Evolutionary conservation across 2,113 vertebrate species (phyloP), one percentile per base, ranked within the genome.

Genomic region (Amazona guildingii): DNA sequence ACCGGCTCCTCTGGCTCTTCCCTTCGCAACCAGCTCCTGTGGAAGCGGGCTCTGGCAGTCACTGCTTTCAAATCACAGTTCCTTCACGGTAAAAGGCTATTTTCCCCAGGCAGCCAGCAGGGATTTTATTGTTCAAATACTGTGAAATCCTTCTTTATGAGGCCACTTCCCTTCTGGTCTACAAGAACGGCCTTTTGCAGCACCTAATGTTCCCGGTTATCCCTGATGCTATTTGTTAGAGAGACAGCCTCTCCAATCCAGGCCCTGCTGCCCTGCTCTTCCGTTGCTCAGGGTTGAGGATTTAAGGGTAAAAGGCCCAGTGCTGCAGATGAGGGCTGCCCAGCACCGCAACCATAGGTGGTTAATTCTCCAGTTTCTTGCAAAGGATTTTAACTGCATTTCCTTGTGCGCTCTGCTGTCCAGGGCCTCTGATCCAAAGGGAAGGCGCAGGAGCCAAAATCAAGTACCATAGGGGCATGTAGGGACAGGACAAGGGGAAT

Each of bases 91-190:
- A 66, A 76, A 90, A 88, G 31, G 41, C 66, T 59, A 1, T 83
- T 77, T 93, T 76, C 20, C 59, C 37, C 74, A 25, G n/a, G 59
- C 92, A 90, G 78, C 27, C 86, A 85, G 67, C 46, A 61, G 74
- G 95, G 84, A 75, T 92, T 75, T 88, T 13, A 54, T 90, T 88
- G 93, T 95, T 97, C 91, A 92, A 92, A 94, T 72, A 94, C 92
- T 95, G 91, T 92, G 94, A 95, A 96, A 95, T 91, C 86, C 92
- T 90, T 88, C 83, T 88, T 95, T 92, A 92, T 72, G 94, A 94
- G 81, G 84, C 91, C 86, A 41, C 84, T 94, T 68, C 72, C 86
- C 92, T 85, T 59, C 87, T 93, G 94, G 25, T 64, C 92, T 62
- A 24, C 31, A 29, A 39, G 54, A 67, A 88, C 1, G 25, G 86